phyloP scores from a whole-genome alignment of 2,888 invertebrate species.

The Lasioglossum lativentre region DNA sequence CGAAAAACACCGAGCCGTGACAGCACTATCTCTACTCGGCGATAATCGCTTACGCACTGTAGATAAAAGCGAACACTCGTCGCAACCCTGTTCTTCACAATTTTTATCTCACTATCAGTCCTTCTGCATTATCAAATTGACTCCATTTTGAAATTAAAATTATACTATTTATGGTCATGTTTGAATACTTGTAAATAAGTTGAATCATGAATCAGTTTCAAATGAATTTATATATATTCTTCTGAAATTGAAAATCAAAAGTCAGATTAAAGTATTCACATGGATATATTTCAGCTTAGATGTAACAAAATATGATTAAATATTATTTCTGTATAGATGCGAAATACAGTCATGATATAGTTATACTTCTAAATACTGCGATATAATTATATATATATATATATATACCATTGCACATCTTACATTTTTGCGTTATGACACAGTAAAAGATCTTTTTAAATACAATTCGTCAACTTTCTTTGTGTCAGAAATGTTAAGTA shows the following conservation, averaged over 20 bases:
- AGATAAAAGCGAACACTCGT: neutral
- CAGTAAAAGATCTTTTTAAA: slow-evolving; percentile 15
- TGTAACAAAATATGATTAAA: slow-evolving; percentile 34
- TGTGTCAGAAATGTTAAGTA: slow-evolving; percentile 24
- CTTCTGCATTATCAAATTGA: neutral
- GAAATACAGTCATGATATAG: slow-evolving; percentile 2
- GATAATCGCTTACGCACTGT: neutral
- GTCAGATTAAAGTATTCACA: slow-evolving; percentile 23
- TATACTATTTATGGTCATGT: neutral
- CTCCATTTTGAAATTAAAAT: neutral
- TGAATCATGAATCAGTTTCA: neutral
- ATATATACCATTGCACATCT: slow-evolving; percentile 46
- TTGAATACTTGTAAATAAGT: too few relatives aligned
- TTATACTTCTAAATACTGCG: neutral
- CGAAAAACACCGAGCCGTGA: slow-evolving; percentile 15
- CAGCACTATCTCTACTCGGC: neutral
- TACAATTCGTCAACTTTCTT: slow-evolving; percentile 23
- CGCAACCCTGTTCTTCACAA: neutral
- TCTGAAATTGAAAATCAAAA: slow-evolving; percentile 10
- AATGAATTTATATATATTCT: neutral
- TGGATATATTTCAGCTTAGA: slow-evolving; percentile 36
- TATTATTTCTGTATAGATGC: slow-evolving; percentile 4
- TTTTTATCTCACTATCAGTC: neutral
- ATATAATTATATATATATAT: neutral
- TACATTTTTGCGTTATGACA: slow-evolving; percentile 42